Conservation (phyloP, 2,113 vertebrate species). For the Notothenia rossii region DNA sequence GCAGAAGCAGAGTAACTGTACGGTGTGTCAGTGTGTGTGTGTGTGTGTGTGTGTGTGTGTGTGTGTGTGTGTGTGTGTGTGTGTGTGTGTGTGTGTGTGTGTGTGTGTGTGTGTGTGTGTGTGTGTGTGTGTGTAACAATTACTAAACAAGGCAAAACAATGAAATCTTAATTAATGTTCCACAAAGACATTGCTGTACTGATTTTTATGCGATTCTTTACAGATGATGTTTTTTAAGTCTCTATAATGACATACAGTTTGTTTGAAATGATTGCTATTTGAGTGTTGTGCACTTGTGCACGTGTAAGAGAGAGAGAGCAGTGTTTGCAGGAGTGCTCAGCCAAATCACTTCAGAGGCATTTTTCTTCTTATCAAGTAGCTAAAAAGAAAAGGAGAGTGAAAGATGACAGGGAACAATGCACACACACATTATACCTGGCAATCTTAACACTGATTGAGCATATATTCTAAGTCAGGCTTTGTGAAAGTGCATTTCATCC, state of each 20-base stretch:
- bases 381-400: neutral
- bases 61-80: slow-evolving; percentile 5
- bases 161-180: neutral
- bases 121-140: neutral
- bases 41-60: slow-evolving; percentile 12
- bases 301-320: neutral
- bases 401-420: neutral
- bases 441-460: neutral
- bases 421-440: neutral
- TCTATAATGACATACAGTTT: neutral
- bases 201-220: neutral
- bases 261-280: neutral
- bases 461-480: neutral
- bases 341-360: neutral
- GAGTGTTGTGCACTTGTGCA: neutral
- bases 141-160: slow-evolving; percentile 5
- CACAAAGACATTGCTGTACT: neutral
- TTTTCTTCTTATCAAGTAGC: slow-evolving; percentile 5
- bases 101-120: too few species aligned
- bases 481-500: neutral
- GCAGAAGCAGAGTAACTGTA: slow-evolving; percentile 49
- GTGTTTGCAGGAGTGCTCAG: slow-evolving; percentile 14
- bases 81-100: too few species aligned
- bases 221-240: neutral
- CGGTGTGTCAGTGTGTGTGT: neutral